Percentiles rank a stretch among this genome's conserved stretches.
These are phyloP conservation scores for Centropus bengalensis DNA, from an alignment of 2,113 vertebrate species.

Conservation along the genomic window DNA sequence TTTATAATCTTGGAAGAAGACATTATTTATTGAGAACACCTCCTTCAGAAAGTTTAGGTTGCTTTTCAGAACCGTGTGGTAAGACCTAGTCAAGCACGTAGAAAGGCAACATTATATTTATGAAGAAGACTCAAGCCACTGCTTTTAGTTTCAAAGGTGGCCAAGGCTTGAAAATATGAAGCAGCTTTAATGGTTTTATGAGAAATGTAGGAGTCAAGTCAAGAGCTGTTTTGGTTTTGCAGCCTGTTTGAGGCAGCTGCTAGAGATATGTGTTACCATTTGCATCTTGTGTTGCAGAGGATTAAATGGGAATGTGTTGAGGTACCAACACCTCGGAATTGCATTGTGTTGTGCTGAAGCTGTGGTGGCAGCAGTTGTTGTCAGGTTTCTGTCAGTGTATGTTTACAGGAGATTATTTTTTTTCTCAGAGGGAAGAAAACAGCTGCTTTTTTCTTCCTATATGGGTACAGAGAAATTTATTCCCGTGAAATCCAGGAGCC, in stretches of 20 bases:
- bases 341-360: not conserved
- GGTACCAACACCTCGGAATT: not conserved
- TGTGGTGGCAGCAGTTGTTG: not conserved
- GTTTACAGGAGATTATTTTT: not conserved
- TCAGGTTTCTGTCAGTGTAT: not conserved
- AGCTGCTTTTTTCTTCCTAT: not conserved
- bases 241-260: not conserved
- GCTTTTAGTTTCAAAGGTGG: not conserved
- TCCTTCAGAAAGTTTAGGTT: not conserved
- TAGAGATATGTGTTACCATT: not conserved
- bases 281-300: not conserved
- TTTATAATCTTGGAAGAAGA: slow-evolving; percentile 16
- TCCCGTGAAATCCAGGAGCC: not conserved
- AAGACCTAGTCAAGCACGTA: not conserved
- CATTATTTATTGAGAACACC: not conserved
- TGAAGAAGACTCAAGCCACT: not conserved
- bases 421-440: not conserved
- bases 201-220: not conserved
- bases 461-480: not conserved
- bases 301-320: not conserved
- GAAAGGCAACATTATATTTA: not conserved
- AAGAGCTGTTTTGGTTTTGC: not conserved
- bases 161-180: not conserved
- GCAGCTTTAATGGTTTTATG: not conserved
- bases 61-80: not conserved